Conservation (phyloP, 37 sponge, comb jelly and placozoan species). For the Axinella damicornis region DNA sequence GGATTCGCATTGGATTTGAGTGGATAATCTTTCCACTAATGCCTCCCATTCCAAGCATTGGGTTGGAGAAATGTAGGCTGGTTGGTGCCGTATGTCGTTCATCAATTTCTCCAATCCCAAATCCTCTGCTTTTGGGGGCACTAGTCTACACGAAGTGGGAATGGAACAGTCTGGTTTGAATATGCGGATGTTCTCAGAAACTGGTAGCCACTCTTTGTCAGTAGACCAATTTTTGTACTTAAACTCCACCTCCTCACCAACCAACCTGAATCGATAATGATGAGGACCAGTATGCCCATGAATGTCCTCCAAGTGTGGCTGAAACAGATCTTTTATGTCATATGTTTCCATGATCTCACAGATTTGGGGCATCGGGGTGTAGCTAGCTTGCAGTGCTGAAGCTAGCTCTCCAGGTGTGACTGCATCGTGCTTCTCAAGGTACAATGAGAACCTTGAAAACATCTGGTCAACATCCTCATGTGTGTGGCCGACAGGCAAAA, state of each 20-base stretch:
- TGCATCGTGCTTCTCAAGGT: constrained; percentile 27
- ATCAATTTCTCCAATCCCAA: no score
- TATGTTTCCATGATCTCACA: not conserved
- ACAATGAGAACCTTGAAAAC: constrained; percentile 19
- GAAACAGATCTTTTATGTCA: constrained; percentile 20
- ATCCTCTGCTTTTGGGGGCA: no score
- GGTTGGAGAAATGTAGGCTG: no score
- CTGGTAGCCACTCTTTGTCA: constrained; percentile 1
- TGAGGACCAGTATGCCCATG: constrained; percentile 36
- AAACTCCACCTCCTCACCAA: constrained; percentile 8
- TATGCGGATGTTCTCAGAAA: no score
- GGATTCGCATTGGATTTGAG: no score
- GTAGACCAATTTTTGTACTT: not conserved
- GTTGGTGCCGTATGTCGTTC: no score
- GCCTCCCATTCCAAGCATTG: no score
- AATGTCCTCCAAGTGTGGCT: constrained; percentile 21
- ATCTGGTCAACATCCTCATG: constrained; percentile 17
- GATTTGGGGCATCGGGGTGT: constrained; percentile 14
- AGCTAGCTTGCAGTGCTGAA: constrained; percentile 14
- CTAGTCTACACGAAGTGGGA: no score
- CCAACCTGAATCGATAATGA: not conserved
- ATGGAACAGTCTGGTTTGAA: no score
- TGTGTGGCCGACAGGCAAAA: constrained; percentile 42
- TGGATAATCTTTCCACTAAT: no score
- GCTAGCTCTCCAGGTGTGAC: not conserved